These are phyloP conservation scores for Otolemur crassicaudatus DNA, from an alignment of 2,797 vertebrate genomes.

Conservation along the genomic window DNA sequence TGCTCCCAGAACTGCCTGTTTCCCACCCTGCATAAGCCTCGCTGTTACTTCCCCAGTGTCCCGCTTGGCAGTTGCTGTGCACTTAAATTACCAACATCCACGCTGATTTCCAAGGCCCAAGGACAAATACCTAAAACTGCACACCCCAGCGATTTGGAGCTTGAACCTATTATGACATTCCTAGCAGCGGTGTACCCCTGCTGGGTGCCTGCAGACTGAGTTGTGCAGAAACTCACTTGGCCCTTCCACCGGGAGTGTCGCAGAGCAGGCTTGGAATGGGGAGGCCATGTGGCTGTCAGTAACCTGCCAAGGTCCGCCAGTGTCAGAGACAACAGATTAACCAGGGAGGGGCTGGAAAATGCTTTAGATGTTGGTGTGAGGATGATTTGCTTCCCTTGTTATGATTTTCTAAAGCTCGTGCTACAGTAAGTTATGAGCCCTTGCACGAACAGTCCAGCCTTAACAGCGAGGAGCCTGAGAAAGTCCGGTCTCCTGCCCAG, in stretches of 20 bases:
- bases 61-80: background rate
- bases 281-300: too few relatives aligned
- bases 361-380: background rate
- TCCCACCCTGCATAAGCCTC: rapidly evolving
- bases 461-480: background rate
- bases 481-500: rapidly evolving
- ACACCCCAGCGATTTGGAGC: background rate
- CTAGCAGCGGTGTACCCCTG: background rate
- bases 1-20: background rate
- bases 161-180: background rate
- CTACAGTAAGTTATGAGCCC: background rate
- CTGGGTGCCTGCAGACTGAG: background rate
- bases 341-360: background rate
- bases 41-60: rapidly evolving
- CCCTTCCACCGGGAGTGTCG: background rate
- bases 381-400: background rate
- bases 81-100: background rate
- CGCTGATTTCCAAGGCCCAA: background rate
- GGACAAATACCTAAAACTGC: background rate
- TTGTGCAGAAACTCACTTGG: background rate
- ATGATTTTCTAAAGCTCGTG: background rate
- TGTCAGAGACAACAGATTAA: background rate
- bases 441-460: background rate
- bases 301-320: background rate
- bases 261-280: background rate